Evolutionary conservation across 2,113 vertebrate genomes (phyloP), one percentile per base, ranked within the genome.

Genomic region (Vicugna pacos): DNA sequence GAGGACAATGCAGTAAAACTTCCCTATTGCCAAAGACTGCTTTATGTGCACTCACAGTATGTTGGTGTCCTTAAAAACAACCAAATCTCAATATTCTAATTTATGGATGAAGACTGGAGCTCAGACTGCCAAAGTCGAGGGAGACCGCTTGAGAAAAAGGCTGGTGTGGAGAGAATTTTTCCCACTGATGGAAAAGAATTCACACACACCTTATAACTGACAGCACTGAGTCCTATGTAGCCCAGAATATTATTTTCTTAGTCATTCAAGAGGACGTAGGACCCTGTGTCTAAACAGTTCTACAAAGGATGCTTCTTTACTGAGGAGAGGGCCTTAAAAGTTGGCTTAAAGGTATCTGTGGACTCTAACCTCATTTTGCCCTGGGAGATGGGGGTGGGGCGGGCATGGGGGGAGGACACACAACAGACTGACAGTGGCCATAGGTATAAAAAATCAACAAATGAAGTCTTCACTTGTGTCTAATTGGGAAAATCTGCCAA

Each of bases 401-500:
- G 5, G n/a, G 54, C 13, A 79, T 56, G 13, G 52, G 64, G 46
- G 28, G 17, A 75, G 56, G 30, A 81, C 35, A 30, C 14, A 46
- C 54, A 96, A 72, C 54, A 72, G 62, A 38, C 38, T 89, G 96
- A 85, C 30, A 79, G 73, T 58, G 26, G 11, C 6, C 15, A 85
- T 1, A 50, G 48, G 38, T 75, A 60, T 89, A 88, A 88, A 84
- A 84, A 70, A 79, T 87, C 77, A 85, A 91, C 17, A 52, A 88
- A 92, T 77, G 28, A 89, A 81, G 83, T 60, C 15, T 94, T 89
- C 87, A 56, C 56, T 86, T 93, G 22, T 95, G 32, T 77, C 80
- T 80, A 52, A 12, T 65, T 79, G 32, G 20, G 48, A 89, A 93
- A 1, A 35, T 72, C 32, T 95, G 22, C 46, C 54, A 65, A 87